phyloP scores from a whole-genome alignment of 2,888 invertebrate genomes.

The Ophraella communa region DNA sequence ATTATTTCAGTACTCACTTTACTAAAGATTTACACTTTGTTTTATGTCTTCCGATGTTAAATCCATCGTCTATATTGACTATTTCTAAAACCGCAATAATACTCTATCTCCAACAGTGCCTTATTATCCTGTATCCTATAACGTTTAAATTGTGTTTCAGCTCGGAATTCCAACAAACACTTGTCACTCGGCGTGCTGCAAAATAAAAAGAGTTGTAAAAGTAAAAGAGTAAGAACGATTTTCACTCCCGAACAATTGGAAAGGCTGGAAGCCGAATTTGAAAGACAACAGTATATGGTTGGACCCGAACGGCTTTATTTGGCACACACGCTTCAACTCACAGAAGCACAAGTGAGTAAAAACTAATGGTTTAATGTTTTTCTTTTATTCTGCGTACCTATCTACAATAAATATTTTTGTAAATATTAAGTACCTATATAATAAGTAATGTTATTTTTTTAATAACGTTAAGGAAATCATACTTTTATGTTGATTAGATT shows the following conservation, averaged over 20 bases:
- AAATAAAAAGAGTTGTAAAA: slow-evolving; percentile 65
- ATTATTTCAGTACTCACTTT: no score
- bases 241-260: slow-evolving; percentile 97
- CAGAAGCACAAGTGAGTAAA: slow-evolving; percentile 80
- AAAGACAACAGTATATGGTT: slow-evolving; percentile 97
- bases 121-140: not conserved
- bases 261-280: slow-evolving; percentile 91
- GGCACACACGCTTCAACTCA: slow-evolving; percentile 84
- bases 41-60: no score
- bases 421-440: no score
- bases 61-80: no score
- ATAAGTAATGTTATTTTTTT: no score
- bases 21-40: no score
- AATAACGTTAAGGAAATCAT: no score
- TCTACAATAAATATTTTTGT: no score
- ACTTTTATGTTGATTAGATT: no score
- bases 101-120: no score
- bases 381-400: no score
- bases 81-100: no score
- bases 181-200: slow-evolving; percentile 46
- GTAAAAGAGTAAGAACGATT: slow-evolving; percentile 92
- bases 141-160: slow-evolving; percentile 42
- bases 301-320: slow-evolving; percentile 93
- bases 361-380: not conserved
- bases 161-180: slow-evolving; percentile 51